Percentiles rank a stretch among this genome's conserved stretches.
phyloP scores from a whole-genome alignment of 2,888 invertebrate genomes.

The Ceratothoa steindachneri region DNA sequence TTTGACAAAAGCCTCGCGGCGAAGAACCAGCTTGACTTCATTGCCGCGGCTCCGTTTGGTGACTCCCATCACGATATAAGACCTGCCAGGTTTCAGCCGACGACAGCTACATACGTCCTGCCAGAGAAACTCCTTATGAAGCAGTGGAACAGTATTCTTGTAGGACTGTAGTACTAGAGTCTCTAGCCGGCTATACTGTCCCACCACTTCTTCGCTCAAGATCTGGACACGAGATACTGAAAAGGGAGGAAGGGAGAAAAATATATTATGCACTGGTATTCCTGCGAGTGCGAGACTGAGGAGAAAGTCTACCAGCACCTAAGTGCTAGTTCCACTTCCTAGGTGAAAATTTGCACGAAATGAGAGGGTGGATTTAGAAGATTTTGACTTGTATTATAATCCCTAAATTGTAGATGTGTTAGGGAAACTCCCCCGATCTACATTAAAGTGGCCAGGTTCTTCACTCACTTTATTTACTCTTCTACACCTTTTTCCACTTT shows the following conservation, averaged over 20 bases:
- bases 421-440: no score
- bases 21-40: slow-evolving; percentile 49
- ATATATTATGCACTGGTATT: not conserved
- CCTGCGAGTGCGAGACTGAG: not conserved
- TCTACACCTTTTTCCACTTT: no score
- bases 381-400: no score
- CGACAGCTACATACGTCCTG: slow-evolving; percentile 49
- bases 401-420: no score
- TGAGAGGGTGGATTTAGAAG: no score
- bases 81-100: slow-evolving; percentile 45
- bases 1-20: slow-evolving; percentile 48
- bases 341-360: no score
- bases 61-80: slow-evolving; percentile 50
- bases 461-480: no score
- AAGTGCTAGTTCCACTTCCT: no score
- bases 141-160: slow-evolving; percentile 50
- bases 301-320: no score
- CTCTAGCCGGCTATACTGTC: slow-evolving; percentile 49
- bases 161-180: slow-evolving; percentile 49
- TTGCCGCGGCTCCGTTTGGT: slow-evolving; percentile 48
- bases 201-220: slow-evolving; percentile 46
- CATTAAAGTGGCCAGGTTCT: no score
- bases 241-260: no score
- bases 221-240: slow-evolving; percentile 40
- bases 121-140: slow-evolving; percentile 50